Percentiles rank a stretch among this genome's conserved stretches.
Conservation (phyloP, 2,113 vertebrate species). For the Cairina moschata region DNA sequence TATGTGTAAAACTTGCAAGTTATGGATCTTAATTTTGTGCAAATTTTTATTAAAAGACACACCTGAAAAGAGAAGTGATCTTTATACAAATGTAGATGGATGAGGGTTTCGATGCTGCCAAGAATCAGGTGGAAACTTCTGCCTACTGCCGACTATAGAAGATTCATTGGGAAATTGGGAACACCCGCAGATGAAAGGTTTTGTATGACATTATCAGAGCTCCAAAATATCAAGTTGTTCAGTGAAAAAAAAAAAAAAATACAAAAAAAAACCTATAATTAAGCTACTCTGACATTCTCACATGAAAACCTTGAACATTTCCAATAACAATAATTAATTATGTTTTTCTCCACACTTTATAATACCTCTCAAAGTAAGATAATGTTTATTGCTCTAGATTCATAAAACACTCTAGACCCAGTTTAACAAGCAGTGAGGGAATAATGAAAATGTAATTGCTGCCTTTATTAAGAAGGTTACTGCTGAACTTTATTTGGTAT, state of each 20-base stretch:
- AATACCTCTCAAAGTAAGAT: slow-evolving; percentile 25
- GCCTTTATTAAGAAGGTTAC: slow-evolving; percentile 26
- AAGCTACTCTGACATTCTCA: neutral
- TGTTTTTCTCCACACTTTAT: slow-evolving; percentile 22
- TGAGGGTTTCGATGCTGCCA: neutral
- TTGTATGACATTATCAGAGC: neutral
- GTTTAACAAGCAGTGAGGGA: slow-evolving; percentile 31
- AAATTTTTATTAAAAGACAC: neutral
- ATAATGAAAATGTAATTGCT: slow-evolving; percentile 47
- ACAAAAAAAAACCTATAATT: rapidly evolving
- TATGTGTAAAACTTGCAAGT: neutral
- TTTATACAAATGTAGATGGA: neutral
- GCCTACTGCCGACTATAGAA: neutral
- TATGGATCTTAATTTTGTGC: neutral
- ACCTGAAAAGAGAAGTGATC: neutral
- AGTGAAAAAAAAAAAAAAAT: neutral
- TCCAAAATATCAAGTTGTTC: neutral
- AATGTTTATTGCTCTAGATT: slow-evolving; percentile 38
- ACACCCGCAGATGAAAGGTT: neutral
- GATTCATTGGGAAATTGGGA: neutral
- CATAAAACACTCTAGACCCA: slow-evolving; percentile 17
- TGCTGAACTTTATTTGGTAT: slow-evolving; percentile 13
- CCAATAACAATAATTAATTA: slow-evolving; percentile 17
- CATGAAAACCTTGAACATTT: slow-evolving; percentile 10
- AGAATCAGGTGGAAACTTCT: neutral